These are phyloP conservation scores for Acrocyrtus sp. DNA, from an alignment of 2,888 invertebrate species.

Conservation along the genomic window DNA sequence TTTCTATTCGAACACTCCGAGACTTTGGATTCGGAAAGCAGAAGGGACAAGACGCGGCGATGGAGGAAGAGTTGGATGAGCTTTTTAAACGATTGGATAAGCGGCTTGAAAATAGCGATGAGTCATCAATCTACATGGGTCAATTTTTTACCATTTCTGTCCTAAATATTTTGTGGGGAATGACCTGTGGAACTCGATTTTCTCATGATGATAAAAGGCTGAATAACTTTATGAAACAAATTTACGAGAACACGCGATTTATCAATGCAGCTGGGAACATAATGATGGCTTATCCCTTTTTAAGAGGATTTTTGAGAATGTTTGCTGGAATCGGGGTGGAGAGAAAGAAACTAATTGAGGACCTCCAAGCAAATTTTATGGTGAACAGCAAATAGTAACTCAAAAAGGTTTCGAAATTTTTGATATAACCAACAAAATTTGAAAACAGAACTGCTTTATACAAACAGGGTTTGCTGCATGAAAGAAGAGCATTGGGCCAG, in stretches of 20 bases:
- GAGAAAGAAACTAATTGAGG: slow-evolving; percentile 20
- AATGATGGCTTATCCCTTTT: slow-evolving; percentile 51
- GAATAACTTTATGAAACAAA: slow-evolving; percentile 39
- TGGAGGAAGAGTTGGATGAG: slow-evolving; percentile 59
- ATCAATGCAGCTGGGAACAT: slow-evolving; percentile 43
- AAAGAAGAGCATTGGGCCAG: slow-evolving; percentile 41
- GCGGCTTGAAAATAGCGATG: background rate
- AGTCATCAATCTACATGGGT: slow-evolving; percentile 33
- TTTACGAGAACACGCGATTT: slow-evolving; percentile 52
- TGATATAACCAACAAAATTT: too few species aligned
- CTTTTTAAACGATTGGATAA: slow-evolving; percentile 48
- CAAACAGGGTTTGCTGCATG: slow-evolving; percentile 49
- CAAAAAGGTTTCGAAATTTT: too few species aligned
- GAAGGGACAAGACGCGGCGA: slow-evolving; percentile 53
- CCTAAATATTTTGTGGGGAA: slow-evolving; percentile 60
- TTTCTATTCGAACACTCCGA: slow-evolving; percentile 59
- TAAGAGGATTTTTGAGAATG: slow-evolving; percentile 36
- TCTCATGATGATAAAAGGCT: slow-evolving; percentile 54
- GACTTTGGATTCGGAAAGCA: slow-evolving; percentile 63
- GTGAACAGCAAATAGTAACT: slow-evolving; percentile 1
- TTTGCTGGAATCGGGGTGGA: slow-evolving; percentile 34
- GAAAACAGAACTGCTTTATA: slow-evolving; percentile 2
- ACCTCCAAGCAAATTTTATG: slow-evolving; percentile 42
- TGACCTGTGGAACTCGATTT: slow-evolving; percentile 59
- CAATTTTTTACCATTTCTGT: slow-evolving; percentile 60